Percentiles rank a stretch among this genome's conserved stretches.
phyloP scores from a whole-genome alignment of 2,113 vertebrate species.

The Callorhinus ursinus region DNA sequence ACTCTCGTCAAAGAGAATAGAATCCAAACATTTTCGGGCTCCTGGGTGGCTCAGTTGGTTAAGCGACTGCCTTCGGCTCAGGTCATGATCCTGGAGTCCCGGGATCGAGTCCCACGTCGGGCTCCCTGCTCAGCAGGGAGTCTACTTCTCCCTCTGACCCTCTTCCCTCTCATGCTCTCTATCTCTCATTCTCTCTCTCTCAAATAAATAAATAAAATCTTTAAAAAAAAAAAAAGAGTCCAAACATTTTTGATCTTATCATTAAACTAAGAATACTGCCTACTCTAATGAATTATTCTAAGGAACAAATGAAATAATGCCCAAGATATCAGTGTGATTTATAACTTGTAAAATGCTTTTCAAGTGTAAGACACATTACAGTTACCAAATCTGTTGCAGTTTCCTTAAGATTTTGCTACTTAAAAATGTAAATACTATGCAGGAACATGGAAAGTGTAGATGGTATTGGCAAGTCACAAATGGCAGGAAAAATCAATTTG shows the following conservation, averaged over 20 bases:
- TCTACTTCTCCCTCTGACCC: too few relatives aligned
- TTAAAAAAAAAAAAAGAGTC: background rate
- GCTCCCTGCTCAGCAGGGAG: too few relatives aligned
- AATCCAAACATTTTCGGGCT: background rate
- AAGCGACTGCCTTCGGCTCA: too few relatives aligned
- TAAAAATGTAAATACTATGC: background rate
- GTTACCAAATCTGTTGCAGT: background rate
- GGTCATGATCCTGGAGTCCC: too few relatives aligned
- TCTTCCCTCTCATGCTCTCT: too few relatives aligned
- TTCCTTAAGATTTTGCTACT: background rate
- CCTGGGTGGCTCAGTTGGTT: too few relatives aligned
- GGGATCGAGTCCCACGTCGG: too few relatives aligned
- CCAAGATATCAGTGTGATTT: background rate
- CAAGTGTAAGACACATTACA: background rate
- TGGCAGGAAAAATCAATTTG: slow-evolving; percentile 6
- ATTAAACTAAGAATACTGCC: background rate
- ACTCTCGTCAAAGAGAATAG: background rate
- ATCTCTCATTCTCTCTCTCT: too few relatives aligned
- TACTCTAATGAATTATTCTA: background rate
- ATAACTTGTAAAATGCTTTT: background rate
- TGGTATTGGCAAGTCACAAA: background rate
- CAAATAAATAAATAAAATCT: too few relatives aligned
- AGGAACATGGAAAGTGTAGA: background rate
- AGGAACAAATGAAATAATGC: background rate
- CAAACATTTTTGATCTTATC: slow-evolving; percentile 29